Evolutionary conservation across 2,113 vertebrate species (phyloP), one percentile per base, ranked within the genome.

Genomic region (Myodes glareolus): DNA sequence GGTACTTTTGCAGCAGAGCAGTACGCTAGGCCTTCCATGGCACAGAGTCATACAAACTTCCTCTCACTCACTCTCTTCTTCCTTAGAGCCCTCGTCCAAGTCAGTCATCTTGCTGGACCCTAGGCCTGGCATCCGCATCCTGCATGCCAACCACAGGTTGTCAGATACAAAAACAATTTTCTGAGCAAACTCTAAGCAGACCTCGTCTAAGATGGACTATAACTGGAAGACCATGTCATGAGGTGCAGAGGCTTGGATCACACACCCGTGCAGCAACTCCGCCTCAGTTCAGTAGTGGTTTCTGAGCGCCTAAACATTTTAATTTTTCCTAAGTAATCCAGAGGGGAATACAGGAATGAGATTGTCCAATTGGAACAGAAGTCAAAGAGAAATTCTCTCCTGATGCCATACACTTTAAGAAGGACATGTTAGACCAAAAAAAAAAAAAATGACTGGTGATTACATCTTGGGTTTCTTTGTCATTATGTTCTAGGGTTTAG

Each of bases 311-410:
- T 76, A 72, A 91, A 80, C 39, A 77, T 55, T 70, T 82, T 47
- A 58, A 36, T 42, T 52, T 91, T 76, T 93, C 73, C 58, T 70
- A 47, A 88, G 63, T 63, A 93, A 92, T 67, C 11, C 7, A 82
- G 78, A 89, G 55, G 13, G n/a, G 58, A 92, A 82, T 58, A 70
- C 55, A 84, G 58, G 19, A 95, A 90, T 8, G 29, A 72, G 47
- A 21, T 47, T 91, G 13, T 52, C 10, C 0, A 3, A 16, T 58
- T 3, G 55, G 39, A 95, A 89, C 17, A 91, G 78, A 92, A 73
- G 85, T 78, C 31, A 29, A 80, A 88, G 90, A 92, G 47, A 90
- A 92, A 95, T 75, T 78, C 11, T 85, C 73, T 92, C 50, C 36
- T 50, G 33, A 65, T 75, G 25, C 63, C 16, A 52, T 0, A 68